Evolutionary conservation across 2,113 vertebrate species (phyloP).

Genomic region (Bombycilla garrulus): DNA sequence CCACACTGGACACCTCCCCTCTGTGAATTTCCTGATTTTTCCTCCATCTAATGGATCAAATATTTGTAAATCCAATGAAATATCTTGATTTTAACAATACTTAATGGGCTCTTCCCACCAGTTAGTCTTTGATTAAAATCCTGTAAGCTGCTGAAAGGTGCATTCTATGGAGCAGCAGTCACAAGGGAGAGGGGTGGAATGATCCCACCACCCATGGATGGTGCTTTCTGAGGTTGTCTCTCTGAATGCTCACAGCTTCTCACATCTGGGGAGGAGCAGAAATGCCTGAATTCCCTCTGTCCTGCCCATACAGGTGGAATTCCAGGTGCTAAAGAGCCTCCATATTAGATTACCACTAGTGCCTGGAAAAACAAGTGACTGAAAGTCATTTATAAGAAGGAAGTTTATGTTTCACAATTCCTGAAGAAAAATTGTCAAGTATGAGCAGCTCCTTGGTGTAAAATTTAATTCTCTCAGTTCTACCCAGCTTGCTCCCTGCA

Average conservation of each 20-base stretch:
- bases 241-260: background rate
- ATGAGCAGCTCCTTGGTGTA: background rate
- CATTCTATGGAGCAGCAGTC: background rate
- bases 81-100: background rate
- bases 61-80: background rate
- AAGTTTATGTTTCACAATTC: background rate
- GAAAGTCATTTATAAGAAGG: background rate
- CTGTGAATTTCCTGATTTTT: background rate
- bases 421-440: background rate
- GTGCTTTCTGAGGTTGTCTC: background rate
- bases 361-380: background rate
- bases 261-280: background rate
- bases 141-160: background rate
- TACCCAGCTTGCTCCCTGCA: background rate
- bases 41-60: background rate
- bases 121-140: background rate
- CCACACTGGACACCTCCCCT: background rate
- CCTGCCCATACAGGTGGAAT: background rate
- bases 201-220: fast-evolving
- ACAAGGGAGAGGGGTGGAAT: background rate
- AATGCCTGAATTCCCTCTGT: background rate
- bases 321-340: background rate
- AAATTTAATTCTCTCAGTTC: background rate
- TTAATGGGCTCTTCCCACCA: background rate
- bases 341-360: background rate